Conservation (phyloP, 2,888 invertebrate genomes). For the Caenorhabditis sp. region DNA sequence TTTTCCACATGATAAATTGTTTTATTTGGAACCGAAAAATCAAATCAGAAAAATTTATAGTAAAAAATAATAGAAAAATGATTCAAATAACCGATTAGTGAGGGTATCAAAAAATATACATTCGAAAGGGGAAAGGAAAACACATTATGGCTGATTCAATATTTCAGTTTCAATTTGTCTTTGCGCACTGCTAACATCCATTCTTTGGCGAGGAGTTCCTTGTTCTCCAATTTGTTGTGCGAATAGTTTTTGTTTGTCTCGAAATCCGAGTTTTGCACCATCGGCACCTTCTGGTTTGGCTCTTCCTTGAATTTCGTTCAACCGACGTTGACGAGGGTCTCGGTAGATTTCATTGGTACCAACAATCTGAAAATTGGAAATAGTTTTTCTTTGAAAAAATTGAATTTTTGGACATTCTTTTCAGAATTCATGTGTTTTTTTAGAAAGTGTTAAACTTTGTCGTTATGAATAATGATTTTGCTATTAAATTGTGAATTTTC, state of each 20-base stretch:
- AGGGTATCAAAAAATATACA: slow-evolving; percentile 7
- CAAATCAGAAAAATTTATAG: no score
- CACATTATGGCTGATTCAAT: slow-evolving; percentile 14
- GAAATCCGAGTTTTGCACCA: slow-evolving; percentile 88
- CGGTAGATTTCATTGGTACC: slow-evolving; percentile 97
- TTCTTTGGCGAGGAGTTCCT: slow-evolving; percentile 47
- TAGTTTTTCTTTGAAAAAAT: background rate
- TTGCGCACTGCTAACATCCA: slow-evolving; percentile 45
- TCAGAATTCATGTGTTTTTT: no score
- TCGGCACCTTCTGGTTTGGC: slow-evolving; percentile 39
- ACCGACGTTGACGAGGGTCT: slow-evolving; percentile 76
- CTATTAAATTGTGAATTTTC: no score
- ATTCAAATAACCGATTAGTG: slow-evolving; percentile 43
- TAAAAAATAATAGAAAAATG: slow-evolving; percentile 10
- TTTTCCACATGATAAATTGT: no score
- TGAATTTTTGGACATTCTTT: background rate
- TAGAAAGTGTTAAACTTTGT: no score
- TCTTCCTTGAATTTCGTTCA: slow-evolving; percentile 59
- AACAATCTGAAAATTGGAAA: slow-evolving; percentile 80
- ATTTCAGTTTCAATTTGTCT: slow-evolving; percentile 42
- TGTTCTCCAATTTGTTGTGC: slow-evolving; percentile 91
- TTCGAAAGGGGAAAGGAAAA: background rate
- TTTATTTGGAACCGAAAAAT: no score
- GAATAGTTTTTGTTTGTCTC: slow-evolving; percentile 99
- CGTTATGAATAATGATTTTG: no score